phyloP scores from a whole-genome alignment of 2,113 vertebrate species.

The Podilymbus podiceps region DNA sequence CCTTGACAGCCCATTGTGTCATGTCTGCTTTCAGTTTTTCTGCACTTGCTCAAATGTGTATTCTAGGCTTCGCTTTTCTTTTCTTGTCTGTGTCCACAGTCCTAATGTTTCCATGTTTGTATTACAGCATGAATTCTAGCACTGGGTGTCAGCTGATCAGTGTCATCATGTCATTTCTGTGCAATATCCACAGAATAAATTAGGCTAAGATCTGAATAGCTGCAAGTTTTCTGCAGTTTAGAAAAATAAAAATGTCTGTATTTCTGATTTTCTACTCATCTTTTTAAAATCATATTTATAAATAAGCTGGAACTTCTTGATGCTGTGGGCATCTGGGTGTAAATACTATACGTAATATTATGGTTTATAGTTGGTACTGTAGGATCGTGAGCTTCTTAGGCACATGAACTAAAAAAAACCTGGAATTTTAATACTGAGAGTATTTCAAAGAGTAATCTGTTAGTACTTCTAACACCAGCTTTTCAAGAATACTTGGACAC shows the following conservation, averaged over 20 bases:
- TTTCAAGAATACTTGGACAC: neutral
- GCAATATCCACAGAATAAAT: neutral
- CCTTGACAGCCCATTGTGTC: neutral
- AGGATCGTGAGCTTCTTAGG: neutral
- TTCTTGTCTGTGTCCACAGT: conserved; percentile 2
- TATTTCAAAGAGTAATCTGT: neutral
- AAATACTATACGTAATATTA: neutral
- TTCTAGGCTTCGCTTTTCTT: neutral
- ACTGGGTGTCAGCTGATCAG: neutral
- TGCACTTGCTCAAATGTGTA: neutral
- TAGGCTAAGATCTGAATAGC: neutral
- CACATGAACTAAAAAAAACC: neutral
- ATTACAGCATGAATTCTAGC: neutral
- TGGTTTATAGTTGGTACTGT: neutral
- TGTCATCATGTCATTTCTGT: neutral
- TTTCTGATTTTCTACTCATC: neutral
- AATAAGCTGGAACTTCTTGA: neutral
- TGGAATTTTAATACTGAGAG: neutral
- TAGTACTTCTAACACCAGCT: neutral
- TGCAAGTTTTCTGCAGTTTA: neutral
- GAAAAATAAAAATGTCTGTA: neutral
- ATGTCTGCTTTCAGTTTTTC: neutral
- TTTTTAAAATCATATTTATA: neutral
- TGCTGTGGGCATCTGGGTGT: neutral
- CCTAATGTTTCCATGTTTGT: neutral